Base-by-base conservation (phyloP, 2,797 vertebrate species). In the Borostomias antarcticus region DNA sequence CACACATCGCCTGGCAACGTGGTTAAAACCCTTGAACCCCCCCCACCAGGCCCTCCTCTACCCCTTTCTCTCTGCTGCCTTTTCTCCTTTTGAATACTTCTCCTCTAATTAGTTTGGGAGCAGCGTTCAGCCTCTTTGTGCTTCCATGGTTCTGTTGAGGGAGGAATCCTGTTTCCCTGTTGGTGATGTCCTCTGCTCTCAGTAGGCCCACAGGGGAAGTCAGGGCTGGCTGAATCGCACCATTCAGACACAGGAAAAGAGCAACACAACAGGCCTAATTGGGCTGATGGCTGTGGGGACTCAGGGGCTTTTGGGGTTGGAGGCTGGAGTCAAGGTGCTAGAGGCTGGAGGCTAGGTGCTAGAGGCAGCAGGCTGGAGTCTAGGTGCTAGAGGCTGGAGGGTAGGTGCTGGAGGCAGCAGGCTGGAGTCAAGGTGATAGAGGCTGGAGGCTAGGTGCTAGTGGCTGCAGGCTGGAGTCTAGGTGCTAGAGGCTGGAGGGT, bases 1-100 rank as follows among this genome's bases (percentile, higher is more conserved):
- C 76, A 77, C 23, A 30, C 53, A 68, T 78, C 33, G n/a, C 66
- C 73, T 58, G 61, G 82, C 77, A 77, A 79, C 58, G 59, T 37
- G 67, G 47, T 26, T 65, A 78, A 70, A 43, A 60, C 50, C 69
- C 51, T 9, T 62, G 13, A 56, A 30, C 40, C 30, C 10, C 5
- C 21, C 3, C 17, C n/a, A 29, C 54, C 54, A 2, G 10, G 17
- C 1, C 32, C n/a, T 30, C 10, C 3, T n/a, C 52, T 23, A 10
- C 37, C 17, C 40, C 40, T 17, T 45, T 15, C 15, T 17, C 40
- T 50, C 64, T 37, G 21, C 58, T 68, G 51, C 66, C 53, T 29
- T 15, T 71, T 64, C 29, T 66, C 32, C n/a, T 53, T 45, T 53
- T 45, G 57, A 58, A 62, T 61, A 73, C 69, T 68, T 25, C 58